phyloP scores from a whole-genome alignment of 2,797 vertebrate genomes.

The Microhierax caerulescens region DNA sequence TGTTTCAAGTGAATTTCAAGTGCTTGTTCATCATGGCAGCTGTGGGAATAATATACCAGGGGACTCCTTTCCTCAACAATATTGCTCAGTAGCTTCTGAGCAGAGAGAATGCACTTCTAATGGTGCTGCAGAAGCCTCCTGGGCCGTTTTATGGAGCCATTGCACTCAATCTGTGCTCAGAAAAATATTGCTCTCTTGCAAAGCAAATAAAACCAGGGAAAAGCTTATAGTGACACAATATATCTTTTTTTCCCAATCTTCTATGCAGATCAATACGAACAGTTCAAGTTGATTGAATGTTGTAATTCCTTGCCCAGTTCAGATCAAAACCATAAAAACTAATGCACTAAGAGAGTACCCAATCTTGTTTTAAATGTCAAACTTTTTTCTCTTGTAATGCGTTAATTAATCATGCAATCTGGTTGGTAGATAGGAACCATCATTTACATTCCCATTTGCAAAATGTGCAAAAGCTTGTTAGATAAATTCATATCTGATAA shows the following conservation, averaged over 20 bases:
- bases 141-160: conserved; percentile 20
- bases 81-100: conserved; percentile 8
- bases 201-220: conserved; percentile 46
- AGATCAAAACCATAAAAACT: conserved; percentile 11
- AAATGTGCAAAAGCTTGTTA: neutral
- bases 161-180: conserved; percentile 14
- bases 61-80: conserved; percentile 23
- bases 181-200: conserved; percentile 43
- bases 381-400: neutral
- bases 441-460: conserved; percentile 31
- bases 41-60: conserved; percentile 38
- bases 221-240: conserved; percentile 18
- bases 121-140: conserved; percentile 18
- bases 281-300: conserved; percentile 14
- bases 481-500: neutral
- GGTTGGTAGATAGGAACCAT: neutral
- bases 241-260: neutral
- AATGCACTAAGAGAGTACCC: neutral
- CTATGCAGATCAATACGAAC: conserved; percentile 61
- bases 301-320: conserved; percentile 10
- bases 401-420: conserved; percentile 26
- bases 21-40: neutral
- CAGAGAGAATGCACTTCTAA: neutral
- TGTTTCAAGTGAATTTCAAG: conserved; percentile 27
- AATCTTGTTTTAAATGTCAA: neutral